Conservation (phyloP, 2,888 invertebrate genomes). For the Spilosoma lubricipeda region DNA sequence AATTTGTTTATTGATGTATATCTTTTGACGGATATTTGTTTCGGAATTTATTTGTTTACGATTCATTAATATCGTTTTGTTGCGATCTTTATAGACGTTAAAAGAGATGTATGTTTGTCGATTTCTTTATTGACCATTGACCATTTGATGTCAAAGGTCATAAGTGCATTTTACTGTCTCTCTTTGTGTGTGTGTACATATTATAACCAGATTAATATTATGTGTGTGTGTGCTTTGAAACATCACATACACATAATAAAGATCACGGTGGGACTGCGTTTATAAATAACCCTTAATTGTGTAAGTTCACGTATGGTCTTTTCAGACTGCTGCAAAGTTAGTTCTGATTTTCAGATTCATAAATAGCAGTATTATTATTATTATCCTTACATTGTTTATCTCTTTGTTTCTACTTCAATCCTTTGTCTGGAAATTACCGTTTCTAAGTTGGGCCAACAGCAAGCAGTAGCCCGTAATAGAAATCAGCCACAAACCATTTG, state of each 20-base stretch:
- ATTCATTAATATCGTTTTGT: not conserved
- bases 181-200: no score
- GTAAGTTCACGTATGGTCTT: no score
- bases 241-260: no score
- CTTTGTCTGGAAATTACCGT: not conserved
- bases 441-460: not conserved
- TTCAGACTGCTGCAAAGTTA: not conserved
- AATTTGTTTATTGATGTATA: conserved; percentile 5
- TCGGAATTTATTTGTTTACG: not conserved
- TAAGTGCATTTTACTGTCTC: no score
- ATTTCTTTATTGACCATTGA: not conserved
- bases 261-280: no score
- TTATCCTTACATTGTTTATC: not conserved
- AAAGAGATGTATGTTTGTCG: not conserved
- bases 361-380: no score
- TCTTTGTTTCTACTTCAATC: not conserved
- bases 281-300: no score
- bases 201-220: no score
- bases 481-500: not conserved
- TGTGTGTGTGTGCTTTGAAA: no score
- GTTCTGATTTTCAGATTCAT: not conserved
- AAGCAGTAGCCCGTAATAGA: not conserved
- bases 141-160: no score
- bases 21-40: not conserved
- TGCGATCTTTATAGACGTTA: not conserved